These are phyloP conservation scores for Myathropa florea DNA, from an alignment of 2,888 invertebrate genomes.

Conservation along the genomic window DNA sequence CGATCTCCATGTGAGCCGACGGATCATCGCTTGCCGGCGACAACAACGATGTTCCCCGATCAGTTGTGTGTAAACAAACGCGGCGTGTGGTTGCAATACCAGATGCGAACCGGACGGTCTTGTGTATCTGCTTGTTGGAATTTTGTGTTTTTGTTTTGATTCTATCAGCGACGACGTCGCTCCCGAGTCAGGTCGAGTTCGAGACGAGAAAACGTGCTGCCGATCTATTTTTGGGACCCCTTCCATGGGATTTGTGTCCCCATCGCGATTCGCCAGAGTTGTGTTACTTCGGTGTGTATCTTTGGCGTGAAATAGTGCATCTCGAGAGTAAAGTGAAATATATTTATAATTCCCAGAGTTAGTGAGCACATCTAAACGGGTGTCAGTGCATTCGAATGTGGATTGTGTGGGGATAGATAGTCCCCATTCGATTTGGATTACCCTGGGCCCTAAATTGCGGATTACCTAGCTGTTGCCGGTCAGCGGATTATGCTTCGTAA, in stretches of 20 bases:
- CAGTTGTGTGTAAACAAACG: slow-evolving; percentile 71
- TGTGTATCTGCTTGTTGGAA: neutral
- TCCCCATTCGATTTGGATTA: slow-evolving; percentile 41
- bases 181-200: slow-evolving; percentile 7
- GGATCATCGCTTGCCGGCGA: slow-evolving; percentile 51
- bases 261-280: slow-evolving; percentile 14
- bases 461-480: slow-evolving; percentile 30
- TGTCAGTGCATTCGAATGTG: slow-evolving; percentile 41
- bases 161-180: slow-evolving; percentile 14
- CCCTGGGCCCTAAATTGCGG: slow-evolving; percentile 55
- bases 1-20: slow-evolving; percentile 3
- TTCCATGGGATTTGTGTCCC: slow-evolving; percentile 27
- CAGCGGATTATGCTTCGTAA: slow-evolving; percentile 30
- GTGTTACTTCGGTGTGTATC: slow-evolving; percentile 12
- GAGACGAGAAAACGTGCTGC: slow-evolving; percentile 27
- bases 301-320: slow-evolving; percentile 38
- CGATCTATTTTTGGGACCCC: slow-evolving; percentile 62
- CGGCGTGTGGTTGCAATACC: slow-evolving; percentile 59
- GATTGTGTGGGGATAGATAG: neutral
- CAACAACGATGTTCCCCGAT: slow-evolving; percentile 27
- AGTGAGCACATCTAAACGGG: slow-evolving; percentile 1
- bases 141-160: slow-evolving; percentile 65
- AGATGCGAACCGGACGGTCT: slow-evolving; percentile 45
- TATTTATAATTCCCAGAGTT: slow-evolving; percentile 3
- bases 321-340: slow-evolving; percentile 29